A percentile compares a stretch with the other conserved stretches of the same genome.
Conservation (phyloP, 2,113 vertebrate genomes). For the Pantherophis guttatus region DNA sequence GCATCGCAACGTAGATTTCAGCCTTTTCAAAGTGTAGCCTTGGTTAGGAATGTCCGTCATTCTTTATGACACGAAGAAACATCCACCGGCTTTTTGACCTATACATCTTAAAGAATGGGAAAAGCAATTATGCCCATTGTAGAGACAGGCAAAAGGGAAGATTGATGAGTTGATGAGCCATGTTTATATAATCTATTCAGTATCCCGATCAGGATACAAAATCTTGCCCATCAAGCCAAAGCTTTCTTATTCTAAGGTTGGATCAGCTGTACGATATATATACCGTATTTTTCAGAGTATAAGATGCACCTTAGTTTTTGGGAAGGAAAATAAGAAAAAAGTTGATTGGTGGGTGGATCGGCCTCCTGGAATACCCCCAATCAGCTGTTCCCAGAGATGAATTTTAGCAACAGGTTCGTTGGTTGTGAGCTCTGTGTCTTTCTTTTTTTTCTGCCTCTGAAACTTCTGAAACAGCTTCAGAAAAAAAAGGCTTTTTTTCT, state of each 20-base stretch:
- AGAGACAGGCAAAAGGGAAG: background rate
- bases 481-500: too few relatives aligned
- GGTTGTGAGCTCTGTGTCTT: too few relatives aligned
- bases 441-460: too few relatives aligned
- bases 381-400: too few relatives aligned
- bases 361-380: too few relatives aligned
- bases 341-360: too few relatives aligned
- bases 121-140: background rate
- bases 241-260: background rate
- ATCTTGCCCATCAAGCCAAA: background rate
- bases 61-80: background rate
- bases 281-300: too few relatives aligned
- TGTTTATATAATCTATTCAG: too few relatives aligned
- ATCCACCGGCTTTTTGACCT: background rate
- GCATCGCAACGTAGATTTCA: fast-evolving
- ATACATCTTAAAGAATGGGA: background rate
- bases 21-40: background rate
- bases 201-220: background rate
- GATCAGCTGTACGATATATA: background rate
- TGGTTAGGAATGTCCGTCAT: background rate
- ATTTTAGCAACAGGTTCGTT: too few relatives aligned
- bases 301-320: too few relatives aligned
- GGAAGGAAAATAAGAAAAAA: too few relatives aligned
- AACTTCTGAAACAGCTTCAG: too few relatives aligned
- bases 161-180: background rate